Evolutionary conservation across 1,140 invertebrate species (phyloP).

Genomic region (Halesus radiatus): DNA sequence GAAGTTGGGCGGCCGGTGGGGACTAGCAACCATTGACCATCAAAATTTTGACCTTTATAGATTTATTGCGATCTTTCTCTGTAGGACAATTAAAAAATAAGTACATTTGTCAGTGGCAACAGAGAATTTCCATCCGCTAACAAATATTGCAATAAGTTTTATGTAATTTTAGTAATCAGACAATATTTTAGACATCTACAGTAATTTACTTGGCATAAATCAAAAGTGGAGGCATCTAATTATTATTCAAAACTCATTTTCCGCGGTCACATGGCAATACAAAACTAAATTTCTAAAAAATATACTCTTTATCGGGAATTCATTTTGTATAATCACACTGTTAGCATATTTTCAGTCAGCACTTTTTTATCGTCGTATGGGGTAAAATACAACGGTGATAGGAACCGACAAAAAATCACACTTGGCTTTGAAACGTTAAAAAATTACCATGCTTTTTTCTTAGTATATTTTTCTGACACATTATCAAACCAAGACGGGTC

Average conservation of each 20-base stretch:
- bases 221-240: not conserved
- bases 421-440: slow-evolving; percentile 7
- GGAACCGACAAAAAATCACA: slow-evolving; percentile 21
- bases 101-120: no score
- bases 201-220: not conserved
- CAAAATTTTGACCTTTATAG: no score
- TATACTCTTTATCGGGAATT: not conserved
- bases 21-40: no score
- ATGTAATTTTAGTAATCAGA: no score
- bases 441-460: not conserved
- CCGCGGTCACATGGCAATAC: slow-evolving; percentile 5
- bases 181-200: no score
- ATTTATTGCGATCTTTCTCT: no score
- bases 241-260: not conserved
- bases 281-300: slow-evolving; percentile 1
- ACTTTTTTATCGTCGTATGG: slow-evolving; percentile 36
- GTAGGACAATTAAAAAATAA: no score
- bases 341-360: slow-evolving; percentile 9
- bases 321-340: slow-evolving; percentile 1
- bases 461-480: not conserved
- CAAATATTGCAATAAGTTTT: no score
- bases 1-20: no score
- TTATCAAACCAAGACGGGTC: not conserved
- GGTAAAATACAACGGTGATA: slow-evolving; percentile 33
- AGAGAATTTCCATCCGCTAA: no score